Evolutionary conservation across 2,113 vertebrate genomes (phyloP).

Genomic region (Pleuronectes platessa): DNA sequence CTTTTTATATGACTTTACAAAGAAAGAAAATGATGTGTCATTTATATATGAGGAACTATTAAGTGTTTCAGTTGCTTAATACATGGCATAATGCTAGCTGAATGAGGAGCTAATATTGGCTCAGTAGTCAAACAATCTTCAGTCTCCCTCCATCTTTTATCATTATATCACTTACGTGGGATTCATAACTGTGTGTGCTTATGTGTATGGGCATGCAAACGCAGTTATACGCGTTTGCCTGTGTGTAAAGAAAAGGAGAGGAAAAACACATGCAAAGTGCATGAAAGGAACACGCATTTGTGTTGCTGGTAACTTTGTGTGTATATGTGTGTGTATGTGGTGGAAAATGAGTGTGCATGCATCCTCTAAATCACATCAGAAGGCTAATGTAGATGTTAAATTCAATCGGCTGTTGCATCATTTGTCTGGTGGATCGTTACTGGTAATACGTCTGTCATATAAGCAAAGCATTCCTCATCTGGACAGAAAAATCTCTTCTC

Average conservation of each 20-base stretch:
- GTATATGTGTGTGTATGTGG: slow-evolving; percentile 26
- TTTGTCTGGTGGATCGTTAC: slow-evolving; percentile 72
- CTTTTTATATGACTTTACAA: neutral
- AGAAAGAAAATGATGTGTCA: neutral
- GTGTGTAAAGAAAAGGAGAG: neutral
- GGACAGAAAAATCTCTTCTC: slow-evolving; percentile 52
- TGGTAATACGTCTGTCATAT: slow-evolving; percentile 74
- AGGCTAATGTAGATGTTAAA: slow-evolving; percentile 74
- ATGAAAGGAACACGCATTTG: slow-evolving; percentile 19
- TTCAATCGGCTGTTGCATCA: slow-evolving; percentile 72
- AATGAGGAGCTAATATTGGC: slow-evolving; percentile 48
- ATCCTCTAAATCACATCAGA: slow-evolving; percentile 66
- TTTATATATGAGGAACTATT: neutral
- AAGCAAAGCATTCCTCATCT: slow-evolving; percentile 65
- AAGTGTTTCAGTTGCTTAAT: slow-evolving; percentile 11
- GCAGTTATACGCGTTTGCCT: neutral
- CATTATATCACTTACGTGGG: slow-evolving; percentile 42
- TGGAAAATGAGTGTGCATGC: slow-evolving; percentile 47
- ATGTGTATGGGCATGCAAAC: neutral
- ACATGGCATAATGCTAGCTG: slow-evolving; percentile 10
- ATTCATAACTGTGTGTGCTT: slow-evolving; percentile 30
- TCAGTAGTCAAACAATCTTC: slow-evolving; percentile 41
- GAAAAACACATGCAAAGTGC: neutral
- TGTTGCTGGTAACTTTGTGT: neutral
- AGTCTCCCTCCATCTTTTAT: slow-evolving; percentile 52